Percentiles rank a stretch among this genome's conserved stretches.
These are phyloP conservation scores for Endotricha flammealis DNA, from an alignment of 2,888 invertebrate species.

Conservation along the genomic window DNA sequence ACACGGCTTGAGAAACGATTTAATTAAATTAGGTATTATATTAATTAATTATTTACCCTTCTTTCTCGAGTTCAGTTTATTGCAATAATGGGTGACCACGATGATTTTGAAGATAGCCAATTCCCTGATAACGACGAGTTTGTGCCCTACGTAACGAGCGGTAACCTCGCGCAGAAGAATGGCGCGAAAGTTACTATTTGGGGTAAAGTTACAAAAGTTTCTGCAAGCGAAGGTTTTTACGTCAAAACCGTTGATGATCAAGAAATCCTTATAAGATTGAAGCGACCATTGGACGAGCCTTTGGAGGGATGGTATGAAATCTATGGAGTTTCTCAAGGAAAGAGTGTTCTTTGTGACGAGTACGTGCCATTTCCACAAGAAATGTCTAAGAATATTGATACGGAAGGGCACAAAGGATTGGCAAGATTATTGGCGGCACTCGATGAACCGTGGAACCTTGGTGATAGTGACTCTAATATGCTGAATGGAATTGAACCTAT, in stretches of 20 bases:
- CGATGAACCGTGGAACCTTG: conserved; percentile 72
- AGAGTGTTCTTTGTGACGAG: conserved; percentile 63
- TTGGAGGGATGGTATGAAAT: conserved; percentile 74
- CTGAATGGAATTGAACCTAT: conserved; percentile 51
- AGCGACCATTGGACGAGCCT: conserved; percentile 55
- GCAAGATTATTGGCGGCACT: conserved; percentile 57
- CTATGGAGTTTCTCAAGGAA: conserved; percentile 65
- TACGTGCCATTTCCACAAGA: conserved; percentile 59
- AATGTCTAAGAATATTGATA: conserved; percentile 59
- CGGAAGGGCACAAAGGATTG: conserved; percentile 62
- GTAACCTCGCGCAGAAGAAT: conserved; percentile 60
- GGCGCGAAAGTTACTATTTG: conserved; percentile 68
- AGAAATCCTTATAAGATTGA: conserved; percentile 59
- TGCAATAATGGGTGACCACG: conserved; percentile 55
- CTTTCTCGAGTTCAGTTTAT: too few species aligned
- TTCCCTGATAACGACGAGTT: conserved; percentile 70
- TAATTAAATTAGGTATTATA: too few species aligned
- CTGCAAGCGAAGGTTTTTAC: conserved; percentile 63
- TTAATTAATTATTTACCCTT: too few species aligned
- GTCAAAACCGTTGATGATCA: conserved; percentile 69
- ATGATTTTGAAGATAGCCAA: conserved; percentile 67
- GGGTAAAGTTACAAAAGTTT: conserved; percentile 69
- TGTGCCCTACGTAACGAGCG: conserved; percentile 67
- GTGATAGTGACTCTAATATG: conserved; percentile 40
- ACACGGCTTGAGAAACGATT: too few species aligned